These are phyloP conservation scores for Nymphicus hollandicus DNA, from an alignment of 2,113 vertebrate species.

Conservation along the genomic window DNA sequence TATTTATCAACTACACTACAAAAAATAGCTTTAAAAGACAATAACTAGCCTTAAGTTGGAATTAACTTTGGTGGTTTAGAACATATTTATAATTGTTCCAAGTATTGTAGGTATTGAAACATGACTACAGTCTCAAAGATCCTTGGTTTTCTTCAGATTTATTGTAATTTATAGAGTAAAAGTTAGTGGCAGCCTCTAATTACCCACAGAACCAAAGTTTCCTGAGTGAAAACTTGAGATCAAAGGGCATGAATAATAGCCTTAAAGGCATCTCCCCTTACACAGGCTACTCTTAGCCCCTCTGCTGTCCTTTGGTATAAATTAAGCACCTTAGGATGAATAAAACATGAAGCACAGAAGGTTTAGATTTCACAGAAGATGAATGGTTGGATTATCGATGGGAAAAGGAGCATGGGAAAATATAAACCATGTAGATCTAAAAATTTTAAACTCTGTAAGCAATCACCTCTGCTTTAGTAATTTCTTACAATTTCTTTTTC, in stretches of 20 bases:
- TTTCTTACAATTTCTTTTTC: background rate
- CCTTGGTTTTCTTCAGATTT: conserved; percentile 34
- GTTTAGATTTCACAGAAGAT: conserved; percentile 62
- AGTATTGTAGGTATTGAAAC: background rate
- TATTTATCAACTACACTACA: conserved; percentile 14
- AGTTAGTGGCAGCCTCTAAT: conserved; percentile 42
- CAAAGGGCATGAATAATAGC: conserved; percentile 59
- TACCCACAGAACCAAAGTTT: conserved; percentile 42
- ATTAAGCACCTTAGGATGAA: conserved; percentile 68
- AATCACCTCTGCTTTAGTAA: conserved; percentile 7
- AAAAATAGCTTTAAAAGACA: conserved; percentile 5
- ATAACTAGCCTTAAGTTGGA: background rate
- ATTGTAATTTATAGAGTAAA: conserved; percentile 51
- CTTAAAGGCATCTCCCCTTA: conserved; percentile 55
- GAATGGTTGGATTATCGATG: conserved; percentile 55
- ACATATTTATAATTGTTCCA: conserved; percentile 3
- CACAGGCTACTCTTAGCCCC: conserved; percentile 35
- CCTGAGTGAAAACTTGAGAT: conserved; percentile 50
- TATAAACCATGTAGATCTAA: conserved; percentile 40
- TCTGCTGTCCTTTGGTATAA: conserved; percentile 59
- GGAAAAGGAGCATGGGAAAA: conserved; percentile 54
- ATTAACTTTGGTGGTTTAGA: background rate
- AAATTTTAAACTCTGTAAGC: conserved; percentile 18
- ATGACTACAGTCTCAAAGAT: background rate
- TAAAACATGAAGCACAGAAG: conserved; percentile 65